These are phyloP conservation scores for Elachura formosa DNA, from an alignment of 2,113 vertebrate genomes.

Conservation along the genomic window DNA sequence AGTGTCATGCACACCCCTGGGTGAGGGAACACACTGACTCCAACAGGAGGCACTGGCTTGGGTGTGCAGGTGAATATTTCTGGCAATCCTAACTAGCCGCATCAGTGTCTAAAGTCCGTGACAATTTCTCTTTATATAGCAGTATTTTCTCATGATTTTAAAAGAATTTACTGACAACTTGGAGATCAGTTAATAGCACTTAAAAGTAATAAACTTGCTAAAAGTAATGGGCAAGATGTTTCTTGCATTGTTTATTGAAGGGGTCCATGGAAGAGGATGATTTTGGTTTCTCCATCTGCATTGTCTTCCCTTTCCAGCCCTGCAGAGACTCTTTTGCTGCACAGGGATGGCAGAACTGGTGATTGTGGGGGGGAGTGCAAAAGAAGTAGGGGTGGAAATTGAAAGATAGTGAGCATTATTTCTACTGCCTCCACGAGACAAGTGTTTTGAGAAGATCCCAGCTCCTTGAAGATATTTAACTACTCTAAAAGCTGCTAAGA, in stretches of 20 bases:
- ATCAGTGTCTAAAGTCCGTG: neutral
- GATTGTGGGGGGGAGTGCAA: neutral
- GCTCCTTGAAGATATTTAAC: neutral
- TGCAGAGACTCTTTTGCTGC: neutral
- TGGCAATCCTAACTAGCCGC: fast-evolving
- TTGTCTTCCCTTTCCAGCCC: neutral
- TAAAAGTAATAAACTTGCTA: neutral
- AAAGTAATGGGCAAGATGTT: neutral
- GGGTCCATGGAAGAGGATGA: neutral
- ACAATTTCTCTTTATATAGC: neutral
- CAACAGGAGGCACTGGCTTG: neutral
- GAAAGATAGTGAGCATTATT: neutral
- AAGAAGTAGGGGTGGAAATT: neutral
- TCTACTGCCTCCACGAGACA: neutral
- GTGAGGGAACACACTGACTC: neutral
- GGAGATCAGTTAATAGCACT: neutral
- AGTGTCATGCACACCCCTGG: fast-evolving
- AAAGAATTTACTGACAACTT: neutral
- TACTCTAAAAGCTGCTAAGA: neutral
- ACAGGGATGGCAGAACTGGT: neutral
- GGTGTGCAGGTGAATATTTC: neutral
- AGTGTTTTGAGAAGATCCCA: neutral
- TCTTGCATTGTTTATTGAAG: neutral
- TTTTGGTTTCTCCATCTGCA: neutral
- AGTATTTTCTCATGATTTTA: neutral